A percentile compares a stretch with the other conserved stretches of the same genome.
These are phyloP conservation scores for Xiphias gladius DNA, from an alignment of 2,113 vertebrate genomes.

Conservation along the genomic window DNA sequence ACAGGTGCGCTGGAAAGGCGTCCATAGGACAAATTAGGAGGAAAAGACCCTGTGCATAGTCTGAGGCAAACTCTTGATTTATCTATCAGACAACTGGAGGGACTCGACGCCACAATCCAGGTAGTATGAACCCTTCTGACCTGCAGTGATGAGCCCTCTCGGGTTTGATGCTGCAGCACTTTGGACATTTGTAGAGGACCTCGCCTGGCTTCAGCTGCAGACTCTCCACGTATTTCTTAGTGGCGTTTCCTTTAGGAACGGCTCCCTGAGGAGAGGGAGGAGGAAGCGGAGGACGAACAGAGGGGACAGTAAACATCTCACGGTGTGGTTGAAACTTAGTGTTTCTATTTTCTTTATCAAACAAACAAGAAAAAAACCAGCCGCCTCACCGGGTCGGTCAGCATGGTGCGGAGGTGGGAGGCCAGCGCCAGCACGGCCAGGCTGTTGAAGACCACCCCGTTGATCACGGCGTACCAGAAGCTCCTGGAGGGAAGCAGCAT, in stretches of 20 bases:
- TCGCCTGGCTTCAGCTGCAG: constrained; percentile 93
- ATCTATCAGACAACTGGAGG: too few relatives aligned
- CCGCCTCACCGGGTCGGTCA: constrained; percentile 48
- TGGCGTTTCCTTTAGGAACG: constrained; percentile 94
- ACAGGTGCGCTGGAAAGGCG: too few relatives aligned
- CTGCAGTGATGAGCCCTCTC: constrained; percentile 96
- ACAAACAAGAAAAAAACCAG: neutral
- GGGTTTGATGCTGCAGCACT: constrained; percentile 95
- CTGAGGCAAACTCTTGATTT: too few relatives aligned
- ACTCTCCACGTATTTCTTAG: constrained; percentile 92
- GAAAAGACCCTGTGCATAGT: too few relatives aligned
- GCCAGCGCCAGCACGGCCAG: constrained; percentile 49
- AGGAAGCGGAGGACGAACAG: neutral
- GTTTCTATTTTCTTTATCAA: neutral
- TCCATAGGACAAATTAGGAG: too few relatives aligned
- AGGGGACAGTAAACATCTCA: neutral
- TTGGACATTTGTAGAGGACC: constrained; percentile 94
- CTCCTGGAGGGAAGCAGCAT: constrained; percentile 56
- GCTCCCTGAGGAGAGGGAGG: constrained; percentile 66
- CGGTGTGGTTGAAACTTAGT: too few relatives aligned
- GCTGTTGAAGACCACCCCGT: constrained; percentile 50
- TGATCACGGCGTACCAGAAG: constrained; percentile 50
- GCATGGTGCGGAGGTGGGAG: constrained; percentile 52
- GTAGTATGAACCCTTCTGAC: constrained; percentile 63
- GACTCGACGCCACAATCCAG: neutral